A percentile compares a stretch with the other conserved stretches of the same genome.
These are phyloP conservation scores for Montifringilla adamsi DNA, from an alignment of 2,113 vertebrate genomes.

Conservation along the genomic window DNA sequence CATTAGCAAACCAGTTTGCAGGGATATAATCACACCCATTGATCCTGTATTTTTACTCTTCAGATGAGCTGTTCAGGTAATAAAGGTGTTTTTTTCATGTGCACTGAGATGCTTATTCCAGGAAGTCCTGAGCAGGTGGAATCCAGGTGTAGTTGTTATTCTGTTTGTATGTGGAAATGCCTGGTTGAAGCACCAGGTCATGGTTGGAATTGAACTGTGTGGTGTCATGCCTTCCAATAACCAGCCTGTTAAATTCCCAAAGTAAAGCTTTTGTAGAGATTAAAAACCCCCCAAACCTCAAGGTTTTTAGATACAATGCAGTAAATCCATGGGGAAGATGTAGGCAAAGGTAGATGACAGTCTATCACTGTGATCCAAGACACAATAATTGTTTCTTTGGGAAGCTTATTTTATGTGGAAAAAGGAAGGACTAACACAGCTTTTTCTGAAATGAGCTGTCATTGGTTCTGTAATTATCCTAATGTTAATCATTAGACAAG, in stretches of 20 bases:
- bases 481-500: background rate
- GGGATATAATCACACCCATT: background rate
- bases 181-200: background rate
- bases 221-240: background rate
- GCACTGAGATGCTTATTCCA: background rate
- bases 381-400: background rate
- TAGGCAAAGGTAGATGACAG: background rate
- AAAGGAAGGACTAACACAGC: background rate
- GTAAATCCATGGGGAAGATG: background rate
- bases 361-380: background rate
- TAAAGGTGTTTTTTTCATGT: background rate
- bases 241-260: background rate
- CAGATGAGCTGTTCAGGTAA: background rate
- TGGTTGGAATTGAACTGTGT: background rate
- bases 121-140: background rate
- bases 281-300: fast-evolving
- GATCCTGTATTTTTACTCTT: background rate
- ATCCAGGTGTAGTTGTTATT: background rate
- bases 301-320: background rate
- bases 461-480: background rate
- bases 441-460: background rate
- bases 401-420: background rate
- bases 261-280: background rate
- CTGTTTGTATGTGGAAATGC: background rate
- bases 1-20: background rate